Conservation (phyloP, 2,113 vertebrate genomes). For the Rhombomys opimus region DNA sequence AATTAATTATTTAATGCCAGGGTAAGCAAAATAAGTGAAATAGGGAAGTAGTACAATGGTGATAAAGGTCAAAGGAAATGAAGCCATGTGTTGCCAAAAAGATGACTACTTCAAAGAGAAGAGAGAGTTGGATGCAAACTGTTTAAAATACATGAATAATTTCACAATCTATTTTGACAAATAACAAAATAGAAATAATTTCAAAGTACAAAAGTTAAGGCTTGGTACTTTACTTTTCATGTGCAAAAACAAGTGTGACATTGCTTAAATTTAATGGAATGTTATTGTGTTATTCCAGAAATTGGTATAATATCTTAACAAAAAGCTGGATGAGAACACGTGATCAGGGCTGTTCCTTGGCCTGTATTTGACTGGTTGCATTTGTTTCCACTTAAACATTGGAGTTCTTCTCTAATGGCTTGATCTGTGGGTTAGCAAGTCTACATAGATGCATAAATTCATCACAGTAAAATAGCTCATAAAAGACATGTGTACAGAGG, state of each 20-base stretch:
- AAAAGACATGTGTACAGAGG: slow-evolving; percentile 21
- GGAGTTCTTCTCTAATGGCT: slow-evolving; percentile 65
- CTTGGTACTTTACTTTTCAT: slow-evolving; percentile 25
- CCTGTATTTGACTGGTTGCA: slow-evolving; percentile 51
- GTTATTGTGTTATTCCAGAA: slow-evolving; percentile 39
- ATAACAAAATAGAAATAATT: neutral
- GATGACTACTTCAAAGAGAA: neutral
- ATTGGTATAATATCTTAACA: slow-evolving; percentile 42
- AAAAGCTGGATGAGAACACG: slow-evolving; percentile 22
- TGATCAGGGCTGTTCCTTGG: slow-evolving; percentile 23
- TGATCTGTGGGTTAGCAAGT: slow-evolving; percentile 68
- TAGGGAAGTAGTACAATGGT: neutral
- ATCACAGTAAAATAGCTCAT: slow-evolving; percentile 68
- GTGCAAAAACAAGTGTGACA: slow-evolving; percentile 5
- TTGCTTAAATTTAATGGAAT: neutral
- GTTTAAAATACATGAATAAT: neutral
- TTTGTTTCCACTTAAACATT: slow-evolving; percentile 57
- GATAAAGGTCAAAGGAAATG: neutral
- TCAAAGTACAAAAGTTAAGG: neutral
- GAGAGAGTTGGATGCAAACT: neutral
- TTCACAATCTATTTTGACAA: neutral
- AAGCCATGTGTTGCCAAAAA: neutral
- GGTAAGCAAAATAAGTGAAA: neutral
- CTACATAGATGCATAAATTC: slow-evolving; percentile 52
- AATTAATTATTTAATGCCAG: neutral